Base-by-base conservation (phyloP, 2,113 vertebrate genomes). In the Sebastes fasciatus region DNA sequence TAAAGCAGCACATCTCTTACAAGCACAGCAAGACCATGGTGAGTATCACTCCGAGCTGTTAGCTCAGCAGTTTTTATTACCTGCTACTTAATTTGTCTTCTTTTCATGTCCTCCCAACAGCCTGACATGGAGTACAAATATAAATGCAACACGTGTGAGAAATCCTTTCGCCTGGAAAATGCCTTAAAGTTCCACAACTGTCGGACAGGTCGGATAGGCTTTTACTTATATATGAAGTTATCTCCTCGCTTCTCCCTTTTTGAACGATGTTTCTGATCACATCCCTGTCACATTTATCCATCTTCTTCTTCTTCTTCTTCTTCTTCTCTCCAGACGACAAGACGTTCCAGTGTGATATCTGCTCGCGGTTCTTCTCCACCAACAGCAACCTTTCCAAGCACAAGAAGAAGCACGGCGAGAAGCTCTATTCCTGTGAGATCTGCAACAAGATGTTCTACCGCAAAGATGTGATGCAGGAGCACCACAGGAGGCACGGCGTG, bases 301-400 rank as follows among this genome's bases (percentile, higher is more conserved):
- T 54, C 17, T 1, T 19, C 51, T 17, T 48, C 51, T 16, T 52
- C 9, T 23, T 26, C 14, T 8, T 8, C 42, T 40, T 6, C 43
- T 10, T 2, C 14, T 23, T 88, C 83, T 69, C n/a, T 82, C 52
- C 93, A 99, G 98, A 99, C 48, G 98, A 99, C 95, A 99, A 99
- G 95, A 99, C 98, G 69, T 99, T 99, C 96, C 98, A 99, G 90
- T 99, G 98, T 79, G 98, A 99, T 85, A 98, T 99, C 96, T 99
- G 98, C 93, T 98, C 97, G 88, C 96, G 98, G 68, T 99, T 99
- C 95, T 99, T 99, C 96, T 99, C 98, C 87, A 99, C 98, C 80
- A 99, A 99, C 94, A 99, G 98, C 82, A 99, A 99, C 94, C 96
- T 99, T 13, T 99, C 98, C 87, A 99, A 99, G 95, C 98, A 99